Evolutionary conservation across 2,888 invertebrate genomes (phyloP).

Genomic region (Plagodis dolabraria): DNA sequence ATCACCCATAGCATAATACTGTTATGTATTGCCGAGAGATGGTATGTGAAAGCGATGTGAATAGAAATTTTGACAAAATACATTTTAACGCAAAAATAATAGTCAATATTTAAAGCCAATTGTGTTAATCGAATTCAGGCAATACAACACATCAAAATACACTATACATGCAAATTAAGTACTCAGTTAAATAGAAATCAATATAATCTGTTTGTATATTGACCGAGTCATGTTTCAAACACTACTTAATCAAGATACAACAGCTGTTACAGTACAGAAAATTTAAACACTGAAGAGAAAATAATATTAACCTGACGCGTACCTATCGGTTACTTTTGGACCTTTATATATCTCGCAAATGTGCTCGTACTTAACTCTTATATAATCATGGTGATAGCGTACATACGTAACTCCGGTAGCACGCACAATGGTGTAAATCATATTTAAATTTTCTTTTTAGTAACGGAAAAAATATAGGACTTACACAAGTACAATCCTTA

Average conservation of each 20-base stretch:
- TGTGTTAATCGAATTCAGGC: constrained; percentile 66
- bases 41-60: constrained; percentile 65
- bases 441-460: constrained; percentile 16
- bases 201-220: constrained; percentile 21
- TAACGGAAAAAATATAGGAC: constrained; percentile 13
- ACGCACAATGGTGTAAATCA: too few relatives aligned
- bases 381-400: too few relatives aligned
- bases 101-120: constrained; percentile 62
- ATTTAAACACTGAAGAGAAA: constrained; percentile 11
- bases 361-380: too few relatives aligned
- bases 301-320: constrained; percentile 7
- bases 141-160: constrained; percentile 61
- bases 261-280: constrained; percentile 10
- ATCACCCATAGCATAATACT: constrained; percentile 52
- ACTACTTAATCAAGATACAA: constrained; percentile 20
- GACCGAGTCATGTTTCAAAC: constrained; percentile 37
- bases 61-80: constrained; percentile 63
- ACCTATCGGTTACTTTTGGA: constrained; percentile 11
- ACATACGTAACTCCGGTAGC: too few relatives aligned
- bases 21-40: constrained; percentile 78
- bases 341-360: too few relatives aligned
- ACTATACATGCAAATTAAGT: constrained; percentile 40
- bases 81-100: constrained; percentile 35
- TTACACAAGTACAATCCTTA: constrained; percentile 20
- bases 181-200: constrained; percentile 25